phyloP scores from a whole-genome alignment of 2,113 vertebrate genomes.

The Sinocyclocheilus rhinocerous region DNA sequence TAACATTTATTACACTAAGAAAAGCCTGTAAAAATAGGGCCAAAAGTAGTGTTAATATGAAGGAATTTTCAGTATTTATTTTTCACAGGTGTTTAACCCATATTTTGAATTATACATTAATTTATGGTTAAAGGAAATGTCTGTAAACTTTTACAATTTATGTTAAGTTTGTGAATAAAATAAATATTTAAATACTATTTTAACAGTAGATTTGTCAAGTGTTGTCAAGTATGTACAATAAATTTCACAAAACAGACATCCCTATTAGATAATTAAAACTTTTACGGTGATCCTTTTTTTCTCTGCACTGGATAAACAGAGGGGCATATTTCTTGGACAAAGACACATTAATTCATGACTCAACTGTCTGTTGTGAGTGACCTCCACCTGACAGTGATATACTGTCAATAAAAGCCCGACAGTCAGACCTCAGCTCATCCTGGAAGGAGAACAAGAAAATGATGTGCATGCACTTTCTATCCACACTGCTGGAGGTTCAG shows the following conservation, averaged over 20 bases:
- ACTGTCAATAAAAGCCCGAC: slow-evolving; percentile 1
- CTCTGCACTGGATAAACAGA: background rate
- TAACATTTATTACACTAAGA: background rate
- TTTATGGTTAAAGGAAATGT: too few species aligned
- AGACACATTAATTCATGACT: background rate
- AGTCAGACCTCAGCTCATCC: background rate
- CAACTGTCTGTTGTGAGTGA: background rate
- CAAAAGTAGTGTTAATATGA: too few species aligned
- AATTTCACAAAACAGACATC: background rate
- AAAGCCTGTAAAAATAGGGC: background rate
- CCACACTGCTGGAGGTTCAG: background rate
- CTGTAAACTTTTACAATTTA: too few species aligned
- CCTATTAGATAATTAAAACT: background rate
- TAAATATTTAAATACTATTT: background rate
- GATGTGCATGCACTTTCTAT: slow-evolving; percentile 3
- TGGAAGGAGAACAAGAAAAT: slow-evolving; percentile 23
- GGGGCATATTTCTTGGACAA: background rate
- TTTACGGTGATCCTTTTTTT: background rate
- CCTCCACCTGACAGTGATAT: background rate
- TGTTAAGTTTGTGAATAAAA: too few species aligned
- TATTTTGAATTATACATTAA: too few species aligned
- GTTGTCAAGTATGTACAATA: background rate
- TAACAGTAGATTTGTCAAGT: background rate
- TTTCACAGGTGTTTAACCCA: too few species aligned
- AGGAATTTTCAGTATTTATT: too few species aligned